Evolutionary conservation across 37 sponge, comb jelly and placozoan species (phyloP), one percentile per base, ranked within the genome.

Genomic region (Beroe ovata): DNA sequence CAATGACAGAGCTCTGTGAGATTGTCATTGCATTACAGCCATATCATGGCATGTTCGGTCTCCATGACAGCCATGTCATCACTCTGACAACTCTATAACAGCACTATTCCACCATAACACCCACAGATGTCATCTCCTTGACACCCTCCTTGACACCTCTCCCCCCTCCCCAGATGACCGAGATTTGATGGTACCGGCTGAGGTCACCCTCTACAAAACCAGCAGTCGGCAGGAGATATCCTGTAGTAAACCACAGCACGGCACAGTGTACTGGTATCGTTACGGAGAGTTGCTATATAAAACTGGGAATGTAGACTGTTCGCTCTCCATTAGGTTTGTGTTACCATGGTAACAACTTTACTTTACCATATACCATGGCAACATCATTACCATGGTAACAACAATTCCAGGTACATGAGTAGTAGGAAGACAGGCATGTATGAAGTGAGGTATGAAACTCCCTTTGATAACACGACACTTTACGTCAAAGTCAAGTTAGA

Each of bases 191-290:
- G 84, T 77, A 4, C 84, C 84, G 4, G 84, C 54, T 21, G 84
- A 77, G 47, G 33, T 77, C 6, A 77, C 84, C 35, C 84, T 77
- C 22, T 77, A 77, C 84, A 77, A 77, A 54, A 39, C 14, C 19
- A 36, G 47, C 22, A 21, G 20, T 54, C 14, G 38, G 4, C 84
- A 77, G 84, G 84, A 21, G 14, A 77, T 77, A 41, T 35, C 84
- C 47, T 77, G 84, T 41, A 25, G 11, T 23, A 39, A 77, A 23
- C 21, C 54, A 0, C 1, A 39, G 3, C 28, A 11, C 1, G 84
- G 54, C 1, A 42, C 42, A n/a, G 84, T 77, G n/a, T n/a, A 1
- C 42, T 77, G 84, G 84, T 41, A 23, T 25, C 21, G 28, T 1
- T 21, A 40, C 35, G 54, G 54, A 16, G 54, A 40, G 3, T 40